Percentiles rank a stretch among this genome's conserved stretches.
Evolutionary conservation across 2,888 invertebrate species (phyloP).

Genomic region (Nomada fucata): DNA sequence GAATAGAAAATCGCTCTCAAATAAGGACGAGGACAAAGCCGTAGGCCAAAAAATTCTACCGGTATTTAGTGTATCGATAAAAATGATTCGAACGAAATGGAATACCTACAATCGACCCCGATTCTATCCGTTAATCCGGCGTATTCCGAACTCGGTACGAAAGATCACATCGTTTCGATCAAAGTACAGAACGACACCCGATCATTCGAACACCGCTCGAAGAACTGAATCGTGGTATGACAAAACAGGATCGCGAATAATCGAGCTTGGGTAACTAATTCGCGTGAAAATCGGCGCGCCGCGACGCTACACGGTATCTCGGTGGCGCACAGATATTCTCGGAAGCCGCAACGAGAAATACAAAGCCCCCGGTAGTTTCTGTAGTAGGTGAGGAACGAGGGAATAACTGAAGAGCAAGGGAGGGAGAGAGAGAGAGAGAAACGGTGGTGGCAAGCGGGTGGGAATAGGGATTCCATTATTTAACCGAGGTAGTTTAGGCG

Average conservation of each 20-base stretch:
- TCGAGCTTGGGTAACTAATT: constrained; percentile 50
- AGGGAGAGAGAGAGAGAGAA: constrained; percentile 50
- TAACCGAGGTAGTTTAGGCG: constrained; percentile 84
- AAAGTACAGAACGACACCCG: no score
- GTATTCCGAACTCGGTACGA: no score
- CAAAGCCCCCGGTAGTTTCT: constrained; percentile 54
- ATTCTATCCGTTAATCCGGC: no score
- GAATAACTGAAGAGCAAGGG: constrained; percentile 24
- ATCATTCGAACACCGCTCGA: background rate
- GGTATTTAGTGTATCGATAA: no score
- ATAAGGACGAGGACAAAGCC: no score
- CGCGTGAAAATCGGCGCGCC: constrained; percentile 16
- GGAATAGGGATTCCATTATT: constrained; percentile 83
- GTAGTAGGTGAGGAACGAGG: constrained; percentile 57
- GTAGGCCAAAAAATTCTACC: no score
- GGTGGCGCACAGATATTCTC: constrained; percentile 35
- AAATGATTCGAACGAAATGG: no score
- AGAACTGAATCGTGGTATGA: background rate
- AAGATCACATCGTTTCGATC: no score
- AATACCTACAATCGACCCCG: no score
- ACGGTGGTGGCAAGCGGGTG: constrained; percentile 66
- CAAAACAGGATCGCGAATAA: constrained; percentile 21
- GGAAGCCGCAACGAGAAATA: constrained; percentile 63
- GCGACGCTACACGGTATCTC: constrained; percentile 29
- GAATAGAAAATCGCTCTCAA: no score